These are phyloP conservation scores for Hybos culiciformis DNA, from an alignment of 2,888 invertebrate genomes.

Conservation along the genomic window DNA sequence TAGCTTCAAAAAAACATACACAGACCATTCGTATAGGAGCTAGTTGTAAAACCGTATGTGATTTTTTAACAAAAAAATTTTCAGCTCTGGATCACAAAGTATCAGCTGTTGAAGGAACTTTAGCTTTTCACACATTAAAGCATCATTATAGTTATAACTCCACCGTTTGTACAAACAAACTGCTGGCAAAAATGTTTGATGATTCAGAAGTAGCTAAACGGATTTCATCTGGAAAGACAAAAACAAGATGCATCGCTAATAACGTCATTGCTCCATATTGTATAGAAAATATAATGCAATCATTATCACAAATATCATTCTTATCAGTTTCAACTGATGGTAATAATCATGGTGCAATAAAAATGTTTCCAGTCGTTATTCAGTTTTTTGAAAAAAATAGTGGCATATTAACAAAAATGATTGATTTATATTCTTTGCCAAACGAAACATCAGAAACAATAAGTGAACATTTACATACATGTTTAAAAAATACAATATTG, in stretches of 20 bases:
- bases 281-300: slow-evolving; percentile 5
- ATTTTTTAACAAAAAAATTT: background rate
- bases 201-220: background rate
- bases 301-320: background rate
- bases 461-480: background rate
- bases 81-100: slow-evolving; percentile 2
- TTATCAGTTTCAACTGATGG: slow-evolving; percentile 1
- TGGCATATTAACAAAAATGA: slow-evolving; percentile 1
- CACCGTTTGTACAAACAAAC: background rate
- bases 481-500: background rate
- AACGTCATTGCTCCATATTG: slow-evolving; percentile 1
- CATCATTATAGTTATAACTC: background rate
- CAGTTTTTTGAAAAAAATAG: background rate
- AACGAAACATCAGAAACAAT: background rate
- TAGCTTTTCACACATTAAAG: slow-evolving; percentile 1
- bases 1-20: background rate
- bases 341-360: background rate
- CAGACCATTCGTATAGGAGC: background rate
- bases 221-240: background rate
- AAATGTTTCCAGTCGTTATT: background rate
- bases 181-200: background rate
- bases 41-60: background rate
- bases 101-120: slow-evolving; percentile 2
- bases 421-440: background rate
- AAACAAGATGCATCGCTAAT: background rate